Evolutionary conservation across 2,888 invertebrate genomes (phyloP).

Genomic region (Drosophila nr. medialis): DNA sequence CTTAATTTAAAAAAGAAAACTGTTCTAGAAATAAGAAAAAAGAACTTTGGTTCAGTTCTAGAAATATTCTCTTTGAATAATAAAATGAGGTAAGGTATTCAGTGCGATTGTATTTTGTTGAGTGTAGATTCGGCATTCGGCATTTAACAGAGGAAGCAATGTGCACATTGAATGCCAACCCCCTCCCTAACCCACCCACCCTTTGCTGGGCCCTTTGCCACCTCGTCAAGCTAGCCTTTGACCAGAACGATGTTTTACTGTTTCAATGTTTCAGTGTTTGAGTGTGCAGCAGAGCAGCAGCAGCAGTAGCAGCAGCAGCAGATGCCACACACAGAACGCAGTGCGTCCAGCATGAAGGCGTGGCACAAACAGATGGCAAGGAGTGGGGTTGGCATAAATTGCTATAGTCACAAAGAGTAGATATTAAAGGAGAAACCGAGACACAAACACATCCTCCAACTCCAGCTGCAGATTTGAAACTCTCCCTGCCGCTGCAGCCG

Average conservation of each 20-base stretch:
- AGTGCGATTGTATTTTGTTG: too few species aligned
- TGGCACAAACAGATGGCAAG: neutral
- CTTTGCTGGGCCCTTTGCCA: neutral
- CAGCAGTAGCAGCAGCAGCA: neutral
- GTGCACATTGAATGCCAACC: neutral
- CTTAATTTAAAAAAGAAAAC: too few species aligned
- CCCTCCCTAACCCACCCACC: neutral
- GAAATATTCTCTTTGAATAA: too few species aligned
- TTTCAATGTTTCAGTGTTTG: slow-evolving; percentile 6
- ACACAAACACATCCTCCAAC: slow-evolving; percentile 26
- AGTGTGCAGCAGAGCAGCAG: slow-evolving; percentile 5
- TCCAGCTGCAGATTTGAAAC: slow-evolving; percentile 14
- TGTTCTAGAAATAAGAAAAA: too few species aligned
- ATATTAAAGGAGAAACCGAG: slow-evolving; percentile 13
- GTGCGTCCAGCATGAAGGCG: neutral
- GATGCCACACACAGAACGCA: slow-evolving; percentile 1
- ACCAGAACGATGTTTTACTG: slow-evolving; percentile 1
- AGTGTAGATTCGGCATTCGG: neutral
- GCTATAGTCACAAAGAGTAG: neutral
- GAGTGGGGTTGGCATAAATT: neutral
- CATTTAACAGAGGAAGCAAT: neutral
- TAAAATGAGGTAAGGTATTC: neutral
- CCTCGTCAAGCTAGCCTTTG: neutral
- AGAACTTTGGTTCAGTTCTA: too few species aligned
- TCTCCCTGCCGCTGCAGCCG: neutral